Conservation (phyloP, 2,113 vertebrate species). For the Podiceps cristatus region DNA sequence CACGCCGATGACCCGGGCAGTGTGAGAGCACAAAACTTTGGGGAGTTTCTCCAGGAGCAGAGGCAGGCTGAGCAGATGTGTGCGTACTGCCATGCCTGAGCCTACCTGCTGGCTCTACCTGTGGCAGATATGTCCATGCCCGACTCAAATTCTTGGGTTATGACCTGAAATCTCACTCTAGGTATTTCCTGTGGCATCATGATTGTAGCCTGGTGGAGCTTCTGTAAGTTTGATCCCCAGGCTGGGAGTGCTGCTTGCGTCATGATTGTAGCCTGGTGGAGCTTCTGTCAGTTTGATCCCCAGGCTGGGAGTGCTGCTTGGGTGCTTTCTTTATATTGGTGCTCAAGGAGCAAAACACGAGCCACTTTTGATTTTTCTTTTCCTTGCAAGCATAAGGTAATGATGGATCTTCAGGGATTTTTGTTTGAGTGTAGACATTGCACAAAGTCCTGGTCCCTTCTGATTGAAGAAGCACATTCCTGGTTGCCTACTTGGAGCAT, state of each 20-base stretch:
- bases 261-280: background rate
- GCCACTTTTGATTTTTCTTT: background rate
- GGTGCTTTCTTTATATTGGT: background rate
- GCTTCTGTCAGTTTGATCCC: background rate
- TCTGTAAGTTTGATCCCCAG: background rate
- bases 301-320: background rate
- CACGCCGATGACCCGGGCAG: rapidly evolving
- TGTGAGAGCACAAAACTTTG: background rate
- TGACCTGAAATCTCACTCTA: background rate
- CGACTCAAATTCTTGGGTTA: background rate
- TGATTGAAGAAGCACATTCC: background rate
- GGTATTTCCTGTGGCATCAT: background rate
- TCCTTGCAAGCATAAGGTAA: background rate
- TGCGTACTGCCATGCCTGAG: background rate
- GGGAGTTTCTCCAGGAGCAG: background rate
- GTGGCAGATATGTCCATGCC: background rate
- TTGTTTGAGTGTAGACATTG: background rate
- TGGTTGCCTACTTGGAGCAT: background rate
- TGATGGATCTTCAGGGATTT: background rate
- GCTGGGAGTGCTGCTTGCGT: background rate
- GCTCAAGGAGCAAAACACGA: background rate
- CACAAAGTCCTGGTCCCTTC: background rate
- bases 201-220: background rate
- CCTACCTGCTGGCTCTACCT: background rate
- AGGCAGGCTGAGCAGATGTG: background rate